Evolutionary conservation across 2,797 vertebrate species (phyloP).

Genomic region (Falco concolor): DNA sequence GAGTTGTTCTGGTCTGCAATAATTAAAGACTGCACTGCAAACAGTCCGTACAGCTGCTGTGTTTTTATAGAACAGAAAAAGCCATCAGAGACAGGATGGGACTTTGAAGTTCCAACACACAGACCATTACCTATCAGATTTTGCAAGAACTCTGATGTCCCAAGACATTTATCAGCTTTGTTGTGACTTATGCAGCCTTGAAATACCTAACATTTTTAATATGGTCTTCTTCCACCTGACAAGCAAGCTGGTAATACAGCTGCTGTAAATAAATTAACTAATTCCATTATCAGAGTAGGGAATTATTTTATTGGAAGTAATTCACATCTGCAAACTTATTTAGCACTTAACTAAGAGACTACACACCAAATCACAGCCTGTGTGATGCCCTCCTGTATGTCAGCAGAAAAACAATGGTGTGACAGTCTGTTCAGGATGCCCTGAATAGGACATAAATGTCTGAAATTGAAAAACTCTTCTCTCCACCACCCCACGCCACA

Average conservation of each 20-base stretch:
- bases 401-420: not conserved
- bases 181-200: not conserved
- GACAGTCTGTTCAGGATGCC: not conserved
- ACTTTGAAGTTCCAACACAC: not conserved
- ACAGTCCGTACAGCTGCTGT: not conserved
- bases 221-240: not conserved
- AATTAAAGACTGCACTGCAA: constrained; percentile 10
- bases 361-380: not conserved
- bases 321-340: not conserved
- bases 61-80: not conserved
- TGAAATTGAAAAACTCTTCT: not conserved
- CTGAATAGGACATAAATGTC: fast-evolving
- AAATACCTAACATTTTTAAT: not conserved
- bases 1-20: constrained; percentile 10
- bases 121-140: not conserved
- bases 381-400: fast-evolving
- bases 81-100: not conserved
- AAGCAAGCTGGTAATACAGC: not conserved
- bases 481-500: fast-evolving
- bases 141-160: not conserved
- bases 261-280: not conserved
- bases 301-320: not conserved
- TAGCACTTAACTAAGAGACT: not conserved
- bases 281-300: not conserved
- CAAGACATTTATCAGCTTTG: not conserved